Evolutionary conservation across 1,140 invertebrate species (phyloP).

Genomic region (Proales similis): DNA sequence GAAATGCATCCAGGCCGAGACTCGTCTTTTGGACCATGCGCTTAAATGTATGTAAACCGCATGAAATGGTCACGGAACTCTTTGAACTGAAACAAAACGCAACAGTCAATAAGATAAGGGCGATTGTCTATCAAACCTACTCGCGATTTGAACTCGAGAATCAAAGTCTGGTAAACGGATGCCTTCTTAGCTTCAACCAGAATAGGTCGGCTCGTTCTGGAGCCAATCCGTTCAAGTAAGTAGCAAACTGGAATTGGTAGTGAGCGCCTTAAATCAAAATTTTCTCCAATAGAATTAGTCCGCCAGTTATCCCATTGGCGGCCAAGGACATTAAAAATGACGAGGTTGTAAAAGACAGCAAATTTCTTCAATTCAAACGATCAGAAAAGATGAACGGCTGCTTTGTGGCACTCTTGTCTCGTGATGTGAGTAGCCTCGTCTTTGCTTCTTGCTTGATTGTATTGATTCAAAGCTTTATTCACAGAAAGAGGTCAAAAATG

Average conservation of each 20-base stretch:
- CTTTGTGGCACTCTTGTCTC: constrained; percentile 10
- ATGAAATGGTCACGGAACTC: neutral
- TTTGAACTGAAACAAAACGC: neutral
- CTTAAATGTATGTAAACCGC: constrained; percentile 17
- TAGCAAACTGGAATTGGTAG: neutral
- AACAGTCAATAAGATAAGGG: constrained; percentile 8
- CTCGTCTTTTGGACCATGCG: constrained; percentile 7
- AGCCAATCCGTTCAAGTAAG: constrained; percentile 29
- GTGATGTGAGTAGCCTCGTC: constrained; percentile 11
- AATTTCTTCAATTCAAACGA: constrained; percentile 27
- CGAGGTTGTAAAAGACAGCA: constrained; percentile 17
- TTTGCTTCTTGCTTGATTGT: neutral
- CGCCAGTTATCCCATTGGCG: constrained; percentile 26
- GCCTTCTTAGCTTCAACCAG: constrained; percentile 7
- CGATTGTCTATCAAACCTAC: constrained; percentile 32
- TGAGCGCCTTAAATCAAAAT: neutral
- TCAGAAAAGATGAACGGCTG: constrained; percentile 33
- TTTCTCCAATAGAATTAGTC: neutral
- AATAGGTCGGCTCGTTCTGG: neutral
- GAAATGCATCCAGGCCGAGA: constrained; percentile 34
- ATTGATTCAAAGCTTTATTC: neutral
- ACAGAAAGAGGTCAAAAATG: constrained; percentile 1
- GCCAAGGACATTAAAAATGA: constrained; percentile 34
- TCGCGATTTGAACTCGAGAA: constrained; percentile 22
- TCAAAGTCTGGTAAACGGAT: neutral